A percentile compares a stretch with the other conserved stretches of the same genome.
phyloP scores from a whole-genome alignment of 64 coral and sea anemone species.

The Platygyra sinensis region DNA sequence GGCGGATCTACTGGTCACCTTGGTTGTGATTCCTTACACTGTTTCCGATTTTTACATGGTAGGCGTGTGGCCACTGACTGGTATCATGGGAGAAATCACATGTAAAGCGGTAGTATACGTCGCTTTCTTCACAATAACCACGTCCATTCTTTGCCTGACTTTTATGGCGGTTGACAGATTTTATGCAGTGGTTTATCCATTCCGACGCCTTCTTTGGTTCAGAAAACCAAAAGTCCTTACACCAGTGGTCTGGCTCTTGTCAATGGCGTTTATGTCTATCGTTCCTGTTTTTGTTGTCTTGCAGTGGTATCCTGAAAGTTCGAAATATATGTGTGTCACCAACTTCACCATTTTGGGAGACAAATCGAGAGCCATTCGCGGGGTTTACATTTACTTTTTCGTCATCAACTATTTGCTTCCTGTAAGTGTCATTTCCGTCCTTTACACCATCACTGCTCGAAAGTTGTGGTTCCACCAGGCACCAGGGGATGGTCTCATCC shows the following conservation, averaged over 20 bases:
- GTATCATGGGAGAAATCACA: slow-evolving; percentile 29
- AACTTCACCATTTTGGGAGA: not conserved
- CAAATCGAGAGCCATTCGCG: not conserved
- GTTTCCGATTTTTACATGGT: not conserved
- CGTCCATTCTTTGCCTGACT: slow-evolving; percentile 47
- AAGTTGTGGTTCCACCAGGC: slow-evolving; percentile 51
- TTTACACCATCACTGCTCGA: slow-evolving; percentile 42
- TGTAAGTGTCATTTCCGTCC: not conserved
- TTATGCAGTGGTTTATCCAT: slow-evolving; percentile 44
- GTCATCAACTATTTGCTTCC: slow-evolving; percentile 29
- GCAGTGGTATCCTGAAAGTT: not conserved
- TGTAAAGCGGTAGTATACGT: slow-evolving; percentile 25
- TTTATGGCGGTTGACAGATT: slow-evolving; percentile 45
- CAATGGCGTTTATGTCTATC: slow-evolving; percentile 16
- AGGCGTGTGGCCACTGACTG: not conserved
- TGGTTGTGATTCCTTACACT: too few species aligned
- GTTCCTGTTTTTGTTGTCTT: slow-evolving; percentile 8
- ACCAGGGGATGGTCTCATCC: slow-evolving; percentile 32
- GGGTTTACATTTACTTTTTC: slow-evolving; percentile 12
- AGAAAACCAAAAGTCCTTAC: slow-evolving; percentile 24
- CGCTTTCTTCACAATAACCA: slow-evolving; percentile 16
- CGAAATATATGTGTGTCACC: not conserved
- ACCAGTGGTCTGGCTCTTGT: slow-evolving; percentile 25
- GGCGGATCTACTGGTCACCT: too few species aligned
- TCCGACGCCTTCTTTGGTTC: slow-evolving; percentile 29